Base-by-base conservation (phyloP, 2,797 vertebrate species). In the Serranus cabrilla region DNA sequence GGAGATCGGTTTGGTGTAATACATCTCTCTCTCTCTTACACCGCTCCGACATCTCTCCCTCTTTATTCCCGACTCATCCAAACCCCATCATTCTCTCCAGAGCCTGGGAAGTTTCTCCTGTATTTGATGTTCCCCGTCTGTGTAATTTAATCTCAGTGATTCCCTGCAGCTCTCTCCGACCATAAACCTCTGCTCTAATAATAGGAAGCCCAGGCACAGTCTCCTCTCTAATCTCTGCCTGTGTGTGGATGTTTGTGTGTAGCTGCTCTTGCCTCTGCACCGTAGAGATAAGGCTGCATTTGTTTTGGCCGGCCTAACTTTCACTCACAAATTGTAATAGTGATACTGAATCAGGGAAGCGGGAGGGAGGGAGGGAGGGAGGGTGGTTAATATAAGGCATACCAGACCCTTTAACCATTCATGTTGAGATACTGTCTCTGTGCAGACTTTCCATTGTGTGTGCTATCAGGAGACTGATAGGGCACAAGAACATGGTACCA, bases 81-180 rank as follows among this genome's bases (percentile, higher is more conserved):
- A 63, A 78, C 66, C 71, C 66, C 83, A 70, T 89, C 82, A 25
- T 40, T 84, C 83, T 85, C 86, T 80, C 64, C 65, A 27, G 71
- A 78, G 83, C 80, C 80, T 74, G 82, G 84, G 86, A 90, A 87
- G 82, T 86, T 92, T 88, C 81, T 85, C 74, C 73, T 88, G 87
- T 84, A 91, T 95, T 94, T 93, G 90, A 94, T 93, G 92, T 93
- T 92, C 90, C 83, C 83, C 43, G 76, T 91, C 91, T 92, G 90
- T 94, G 93, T 94, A 93, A 94, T 95, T 94, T 94, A 88, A 95
- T 95, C 92, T 93, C 81, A 84, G 90, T 75, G 87, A 91, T 89
- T 94, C 93, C 92, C 92, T 90, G 87, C 87, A 92, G 92, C 90
- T 89, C 89, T 91, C 84, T 67, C 72, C 46, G 16, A 85, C 87